Base-by-base conservation (phyloP, 2,113 vertebrate genomes). In the Cranoglanis bouderius region DNA sequence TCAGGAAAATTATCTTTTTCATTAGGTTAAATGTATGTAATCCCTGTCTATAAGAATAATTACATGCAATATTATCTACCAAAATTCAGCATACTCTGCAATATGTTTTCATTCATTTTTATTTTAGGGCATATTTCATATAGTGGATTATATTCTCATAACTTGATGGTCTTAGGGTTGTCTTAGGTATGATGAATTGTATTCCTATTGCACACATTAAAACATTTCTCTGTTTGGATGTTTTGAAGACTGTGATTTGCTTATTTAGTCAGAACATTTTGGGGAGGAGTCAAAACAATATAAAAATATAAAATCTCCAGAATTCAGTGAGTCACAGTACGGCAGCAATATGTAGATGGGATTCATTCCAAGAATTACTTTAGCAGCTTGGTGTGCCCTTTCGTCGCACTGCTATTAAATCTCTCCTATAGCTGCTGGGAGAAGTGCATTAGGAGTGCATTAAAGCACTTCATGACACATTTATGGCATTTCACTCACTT, bases 341-440 rank as follows among this genome's bases (percentile, higher is more conserved):
- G 91, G 93, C 94, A 94, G 93, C 94, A 95, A 95, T 95, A 95
- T 94, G 93, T 91, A 95, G 92, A 95, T 92, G 92, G 90, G 86
- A 85, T 92, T 93, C 88, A 91, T 88, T 92, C 92, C 88, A 89
- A 92, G 90, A 95, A 96, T 96, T 95, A 94, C 89, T 96, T 96
- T 95, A 94, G 87, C 77, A 89, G 94, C 95, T 95, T 78, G 85
- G 84, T 91, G 87, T 94, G 95, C 93, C 89, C 91, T 92, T 87
- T 92, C 90, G 92, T 90, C 93, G 91, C 95, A 93, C 94, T 93
- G 90, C 90, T 95, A 95, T 95, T 95, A 95, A 94, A 95, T 94
- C 94, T 93, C 70, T 84, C 82, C 90, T 92, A 92, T 91, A 93
- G 92, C 94, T 92, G 93, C 91, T 90, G 88, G 88, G 90, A 91